Evolutionary conservation across 2,888 invertebrate species (phyloP).

Genomic region (Monopis laevigella): DNA sequence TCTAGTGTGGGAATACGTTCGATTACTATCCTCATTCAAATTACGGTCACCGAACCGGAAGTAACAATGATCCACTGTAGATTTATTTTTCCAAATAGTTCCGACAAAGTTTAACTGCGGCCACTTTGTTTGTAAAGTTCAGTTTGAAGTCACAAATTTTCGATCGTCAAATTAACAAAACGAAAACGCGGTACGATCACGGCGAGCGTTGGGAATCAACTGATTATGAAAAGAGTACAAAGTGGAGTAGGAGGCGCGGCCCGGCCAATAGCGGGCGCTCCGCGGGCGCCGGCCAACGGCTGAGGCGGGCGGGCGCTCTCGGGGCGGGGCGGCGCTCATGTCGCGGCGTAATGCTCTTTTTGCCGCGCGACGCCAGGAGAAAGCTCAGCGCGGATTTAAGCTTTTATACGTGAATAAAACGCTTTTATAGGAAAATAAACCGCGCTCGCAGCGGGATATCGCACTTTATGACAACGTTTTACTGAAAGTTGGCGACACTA

Average conservation of each 20-base stretch:
- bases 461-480: slow-evolving; percentile 59
- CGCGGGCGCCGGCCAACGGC: slow-evolving; percentile 23
- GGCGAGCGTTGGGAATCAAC: slow-evolving; percentile 11
- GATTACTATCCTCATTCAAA: not conserved
- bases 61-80: too few relatives aligned
- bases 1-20: not conserved
- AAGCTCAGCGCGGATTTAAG: slow-evolving; percentile 65
- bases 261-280: slow-evolving; percentile 25
- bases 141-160: slow-evolving; percentile 7
- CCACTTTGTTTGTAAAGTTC: slow-evolving; percentile 5
- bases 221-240: slow-evolving; percentile 5
- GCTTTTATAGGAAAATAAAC: slow-evolving; percentile 66
- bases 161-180: not conserved
- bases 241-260: slow-evolving; percentile 29
- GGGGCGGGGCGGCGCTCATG: slow-evolving; percentile 10
- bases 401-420: slow-evolving; percentile 67
- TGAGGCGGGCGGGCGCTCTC: slow-evolving; percentile 49
- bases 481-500: slow-evolving; percentile 60
- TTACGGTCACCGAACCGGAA: slow-evolving; percentile 2
- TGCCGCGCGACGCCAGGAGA: slow-evolving; percentile 46
- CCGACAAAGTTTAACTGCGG: not conserved
- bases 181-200: slow-evolving; percentile 4
- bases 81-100: too few relatives aligned
- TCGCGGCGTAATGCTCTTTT: slow-evolving; percentile 52
- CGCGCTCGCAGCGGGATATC: slow-evolving; percentile 62